These are phyloP conservation scores for Ardeotis arabs DNA, from an alignment of 2,113 vertebrate genomes.

Conservation along the genomic window DNA sequence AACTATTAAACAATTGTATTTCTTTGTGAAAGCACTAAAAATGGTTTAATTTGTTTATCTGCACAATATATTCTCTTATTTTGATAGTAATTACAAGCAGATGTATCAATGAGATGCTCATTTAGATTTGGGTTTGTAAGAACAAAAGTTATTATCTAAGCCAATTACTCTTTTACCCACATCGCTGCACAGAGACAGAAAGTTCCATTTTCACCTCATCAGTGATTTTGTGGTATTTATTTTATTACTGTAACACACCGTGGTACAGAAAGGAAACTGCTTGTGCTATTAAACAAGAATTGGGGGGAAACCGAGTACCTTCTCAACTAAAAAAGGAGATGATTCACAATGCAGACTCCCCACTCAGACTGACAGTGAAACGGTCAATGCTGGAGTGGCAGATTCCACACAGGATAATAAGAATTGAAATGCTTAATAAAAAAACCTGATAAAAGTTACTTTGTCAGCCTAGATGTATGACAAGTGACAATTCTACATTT, in stretches of 20 bases:
- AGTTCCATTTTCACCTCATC: slow-evolving; percentile 80
- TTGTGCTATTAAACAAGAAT: slow-evolving; percentile 69
- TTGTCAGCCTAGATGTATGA: not conserved
- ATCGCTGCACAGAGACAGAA: slow-evolving; percentile 79
- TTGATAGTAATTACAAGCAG: slow-evolving; percentile 77
- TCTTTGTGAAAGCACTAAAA: slow-evolving; percentile 48
- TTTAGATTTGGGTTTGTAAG: slow-evolving; percentile 77
- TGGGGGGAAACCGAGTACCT: slow-evolving; percentile 53
- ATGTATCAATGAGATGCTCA: slow-evolving; percentile 79
- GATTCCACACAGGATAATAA: slow-evolving; percentile 41
- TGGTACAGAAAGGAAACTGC: slow-evolving; percentile 69
- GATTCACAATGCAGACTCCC: slow-evolving; percentile 28
- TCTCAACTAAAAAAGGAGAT: slow-evolving; percentile 71
- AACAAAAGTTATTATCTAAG: slow-evolving; percentile 80
- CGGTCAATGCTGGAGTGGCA: not conserved
- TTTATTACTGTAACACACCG: slow-evolving; percentile 75
- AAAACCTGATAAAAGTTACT: slow-evolving; percentile 38
- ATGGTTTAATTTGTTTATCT: slow-evolving; percentile 39
- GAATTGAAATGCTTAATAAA: slow-evolving; percentile 54
- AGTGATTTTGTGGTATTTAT: slow-evolving; percentile 79
- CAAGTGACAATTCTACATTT: not conserved
- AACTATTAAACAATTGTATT: slow-evolving; percentile 49
- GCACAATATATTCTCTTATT: slow-evolving; percentile 59
- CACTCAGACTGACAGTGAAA: slow-evolving; percentile 38
- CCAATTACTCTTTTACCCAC: slow-evolving; percentile 81